Evolutionary conservation across 1,140 invertebrate genomes (phyloP).

Genomic region (Adoxophyes honmai): DNA sequence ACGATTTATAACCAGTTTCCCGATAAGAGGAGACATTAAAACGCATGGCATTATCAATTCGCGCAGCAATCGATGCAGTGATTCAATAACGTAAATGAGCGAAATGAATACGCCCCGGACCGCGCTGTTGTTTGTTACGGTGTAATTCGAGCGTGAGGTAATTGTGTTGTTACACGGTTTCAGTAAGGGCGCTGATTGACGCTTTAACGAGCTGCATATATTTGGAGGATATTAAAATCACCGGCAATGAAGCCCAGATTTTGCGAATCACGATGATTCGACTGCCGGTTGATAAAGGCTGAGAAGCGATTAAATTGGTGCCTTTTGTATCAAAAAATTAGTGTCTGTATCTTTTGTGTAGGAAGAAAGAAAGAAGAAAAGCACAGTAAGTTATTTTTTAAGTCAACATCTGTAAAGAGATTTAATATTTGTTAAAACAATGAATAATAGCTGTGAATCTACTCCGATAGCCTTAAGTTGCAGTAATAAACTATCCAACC

Average conservation of each 20-base stretch:
- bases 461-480: too few species aligned
- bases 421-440: too few species aligned
- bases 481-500: too few species aligned
- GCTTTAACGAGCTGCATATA: slow-evolving; percentile 40
- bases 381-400: too few species aligned
- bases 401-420: too few species aligned
- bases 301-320: too few species aligned
- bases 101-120: slow-evolving; percentile 38
- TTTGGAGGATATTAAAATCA: slow-evolving; percentile 18
- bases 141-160: slow-evolving; percentile 32
- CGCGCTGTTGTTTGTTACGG: slow-evolving; percentile 38
- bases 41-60: slow-evolving; percentile 35
- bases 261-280: slow-evolving; percentile 2
- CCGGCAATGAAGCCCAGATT: slow-evolving; percentile 16
- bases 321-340: too few species aligned
- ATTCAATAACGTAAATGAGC: slow-evolving; percentile 50
- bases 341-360: too few species aligned
- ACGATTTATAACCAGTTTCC: slow-evolving; percentile 61
- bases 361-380: too few species aligned
- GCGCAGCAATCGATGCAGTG: slow-evolving; percentile 40
- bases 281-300: too few species aligned
- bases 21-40: slow-evolving; percentile 49
- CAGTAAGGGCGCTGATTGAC: slow-evolving; percentile 35
- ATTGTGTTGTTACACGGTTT: slow-evolving; percentile 41
- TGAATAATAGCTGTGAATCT: too few species aligned